phyloP scores from a whole-genome alignment of 2,888 invertebrate species.

The Mesoligia furuncula region DNA sequence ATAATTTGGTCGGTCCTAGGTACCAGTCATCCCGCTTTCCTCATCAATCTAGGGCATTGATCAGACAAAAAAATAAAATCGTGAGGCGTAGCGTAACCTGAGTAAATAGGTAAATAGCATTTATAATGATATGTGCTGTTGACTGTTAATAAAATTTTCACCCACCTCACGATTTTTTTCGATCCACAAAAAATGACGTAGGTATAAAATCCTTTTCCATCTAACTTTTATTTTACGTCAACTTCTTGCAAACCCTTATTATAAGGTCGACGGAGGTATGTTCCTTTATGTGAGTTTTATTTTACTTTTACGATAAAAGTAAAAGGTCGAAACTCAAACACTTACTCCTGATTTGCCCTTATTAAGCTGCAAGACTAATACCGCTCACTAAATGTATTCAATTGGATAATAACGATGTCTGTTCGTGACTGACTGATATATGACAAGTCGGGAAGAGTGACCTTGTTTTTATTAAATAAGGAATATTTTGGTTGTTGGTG shows the following conservation, averaged over 20 bases:
- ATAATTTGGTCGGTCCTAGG: too few relatives aligned
- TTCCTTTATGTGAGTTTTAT: conserved; percentile 55
- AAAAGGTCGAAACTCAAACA: conserved; percentile 63
- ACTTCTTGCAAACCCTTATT: conserved; percentile 35
- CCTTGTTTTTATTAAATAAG: conserved; percentile 45
- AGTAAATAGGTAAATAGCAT: too few relatives aligned
- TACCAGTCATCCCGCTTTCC: too few relatives aligned
- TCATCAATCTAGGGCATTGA: too few relatives aligned
- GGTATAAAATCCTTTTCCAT: conserved; percentile 1
- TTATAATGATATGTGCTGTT: too few relatives aligned
- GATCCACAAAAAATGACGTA: not conserved
- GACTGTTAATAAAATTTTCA: too few relatives aligned
- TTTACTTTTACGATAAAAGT: conserved; percentile 46
- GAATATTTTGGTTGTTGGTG: conserved; percentile 19
- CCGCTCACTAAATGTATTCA: conserved; percentile 76
- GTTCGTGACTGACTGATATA: conserved; percentile 69
- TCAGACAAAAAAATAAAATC: too few relatives aligned
- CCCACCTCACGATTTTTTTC: too few relatives aligned
- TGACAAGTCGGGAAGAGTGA: conserved; percentile 44
- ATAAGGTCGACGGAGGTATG: conserved; percentile 41
- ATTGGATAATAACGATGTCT: conserved; percentile 78
- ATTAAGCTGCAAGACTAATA: conserved; percentile 70
- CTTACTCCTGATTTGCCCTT: conserved; percentile 69
- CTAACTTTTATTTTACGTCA: conserved; percentile 8
- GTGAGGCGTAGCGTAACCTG: too few relatives aligned